A percentile compares a stretch with the other conserved stretches of the same genome.
These are phyloP conservation scores for Andrena bucephala DNA, from an alignment of 2,888 invertebrate species.

Conservation along the genomic window DNA sequence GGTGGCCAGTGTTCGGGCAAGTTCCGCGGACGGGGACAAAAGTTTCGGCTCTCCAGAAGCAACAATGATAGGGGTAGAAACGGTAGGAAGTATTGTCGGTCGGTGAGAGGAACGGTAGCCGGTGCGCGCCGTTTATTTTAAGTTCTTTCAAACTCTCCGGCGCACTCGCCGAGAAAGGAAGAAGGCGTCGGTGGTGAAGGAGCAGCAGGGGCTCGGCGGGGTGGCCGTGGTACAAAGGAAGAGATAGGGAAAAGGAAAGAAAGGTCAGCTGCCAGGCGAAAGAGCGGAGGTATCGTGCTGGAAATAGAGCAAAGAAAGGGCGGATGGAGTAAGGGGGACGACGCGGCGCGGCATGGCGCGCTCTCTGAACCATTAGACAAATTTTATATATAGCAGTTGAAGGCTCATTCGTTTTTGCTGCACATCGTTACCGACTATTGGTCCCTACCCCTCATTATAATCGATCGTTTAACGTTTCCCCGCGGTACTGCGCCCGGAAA, in stretches of 20 bases:
- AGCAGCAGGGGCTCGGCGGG: conserved; percentile 7
- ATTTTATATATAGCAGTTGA: conserved; percentile 80
- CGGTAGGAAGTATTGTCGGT: conserved; percentile 67
- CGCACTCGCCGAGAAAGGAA: conserved; percentile 62
- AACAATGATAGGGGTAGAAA: conserved; percentile 53
- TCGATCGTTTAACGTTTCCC: conserved; percentile 52
- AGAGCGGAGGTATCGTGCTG: conserved; percentile 63
- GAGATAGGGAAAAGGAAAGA: conserved; percentile 56
- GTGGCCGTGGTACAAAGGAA: conserved; percentile 43
- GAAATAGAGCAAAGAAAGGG: conserved; percentile 69
- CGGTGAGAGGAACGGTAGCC: conserved; percentile 60
- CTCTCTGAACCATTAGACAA: conserved; percentile 81
- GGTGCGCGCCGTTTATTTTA: conserved; percentile 79
- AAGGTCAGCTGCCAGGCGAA: conserved; percentile 53
- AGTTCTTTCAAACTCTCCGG: conserved; percentile 80
- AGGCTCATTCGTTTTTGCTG: conserved; percentile 73
- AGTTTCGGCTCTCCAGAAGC: conserved; percentile 53
- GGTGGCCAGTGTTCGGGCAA: background rate
- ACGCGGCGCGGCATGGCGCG: conserved; percentile 26
- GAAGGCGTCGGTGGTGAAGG: conserved; percentile 46
- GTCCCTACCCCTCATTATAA: conserved; percentile 51
- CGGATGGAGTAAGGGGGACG: conserved; percentile 36
- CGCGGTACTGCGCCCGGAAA: conserved; percentile 9
- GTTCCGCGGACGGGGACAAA: conserved; percentile 43
- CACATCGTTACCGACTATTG: conserved; percentile 62